Evolutionary conservation across 2,888 invertebrate genomes (phyloP).

Genomic region (Steinernema hermaphroditum): DNA sequence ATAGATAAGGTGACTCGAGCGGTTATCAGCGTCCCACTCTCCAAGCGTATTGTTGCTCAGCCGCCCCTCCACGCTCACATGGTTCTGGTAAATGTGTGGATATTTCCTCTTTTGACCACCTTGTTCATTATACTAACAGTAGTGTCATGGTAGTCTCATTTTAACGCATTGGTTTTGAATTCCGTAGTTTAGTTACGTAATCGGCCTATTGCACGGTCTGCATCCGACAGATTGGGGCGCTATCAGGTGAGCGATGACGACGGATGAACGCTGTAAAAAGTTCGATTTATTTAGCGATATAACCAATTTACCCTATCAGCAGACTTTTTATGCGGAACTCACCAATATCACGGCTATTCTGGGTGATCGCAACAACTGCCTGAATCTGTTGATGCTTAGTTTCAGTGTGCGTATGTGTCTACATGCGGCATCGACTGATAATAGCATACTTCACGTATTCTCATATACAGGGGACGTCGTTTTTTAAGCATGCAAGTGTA

Average conservation of each 20-base stretch:
- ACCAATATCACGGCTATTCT: constrained; percentile 15
- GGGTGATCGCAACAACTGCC: background rate
- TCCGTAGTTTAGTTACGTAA: constrained; percentile 20
- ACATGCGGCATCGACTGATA: constrained; percentile 16
- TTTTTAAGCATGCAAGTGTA: background rate
- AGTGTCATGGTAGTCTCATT: no score
- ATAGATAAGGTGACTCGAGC: background rate
- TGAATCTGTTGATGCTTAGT: background rate
- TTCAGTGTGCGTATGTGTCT: constrained; percentile 26
- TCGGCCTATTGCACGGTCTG: background rate
- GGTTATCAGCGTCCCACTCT: background rate
- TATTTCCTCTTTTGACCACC: background rate
- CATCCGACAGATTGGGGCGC: constrained; percentile 19
- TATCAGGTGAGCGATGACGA: background rate
- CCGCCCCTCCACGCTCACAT: constrained; percentile 1
- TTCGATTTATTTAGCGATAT: constrained; percentile 20
- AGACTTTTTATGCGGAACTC: constrained; percentile 12
- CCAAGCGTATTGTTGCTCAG: constrained; percentile 7
- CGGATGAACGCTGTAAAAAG: no score
- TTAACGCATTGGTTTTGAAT: background rate
- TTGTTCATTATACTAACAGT: background rate
- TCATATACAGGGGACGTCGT: background rate
- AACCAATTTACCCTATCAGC: constrained; percentile 15
- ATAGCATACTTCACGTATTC: constrained; percentile 18
- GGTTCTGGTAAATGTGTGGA: constrained; percentile 24